Conservation (phyloP, 2,888 invertebrate species). For the Eumerus sabulonum region DNA sequence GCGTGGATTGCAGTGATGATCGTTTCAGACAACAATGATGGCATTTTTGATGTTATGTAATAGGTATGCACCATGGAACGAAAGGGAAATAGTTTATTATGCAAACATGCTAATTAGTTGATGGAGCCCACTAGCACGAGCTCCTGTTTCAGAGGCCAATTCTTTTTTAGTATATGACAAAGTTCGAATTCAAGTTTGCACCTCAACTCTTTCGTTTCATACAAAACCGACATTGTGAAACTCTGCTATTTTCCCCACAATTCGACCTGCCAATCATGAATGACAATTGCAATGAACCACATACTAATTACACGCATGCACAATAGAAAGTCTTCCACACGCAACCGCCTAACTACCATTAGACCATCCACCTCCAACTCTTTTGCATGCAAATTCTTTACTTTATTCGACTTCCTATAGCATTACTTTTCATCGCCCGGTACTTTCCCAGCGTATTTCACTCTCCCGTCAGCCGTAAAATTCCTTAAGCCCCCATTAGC, state of each 20-base stretch:
- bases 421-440: constrained; percentile 46
- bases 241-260: constrained; percentile 16
- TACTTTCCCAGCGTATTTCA: constrained; percentile 29
- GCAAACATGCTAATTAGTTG: no score
- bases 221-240: constrained; percentile 8
- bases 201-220: constrained; percentile 39
- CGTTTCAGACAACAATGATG: constrained; percentile 10
- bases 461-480: constrained; percentile 48
- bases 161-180: no score
- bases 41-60: constrained; percentile 13
- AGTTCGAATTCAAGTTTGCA: constrained; percentile 36
- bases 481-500: constrained; percentile 23
- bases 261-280: constrained; percentile 25
- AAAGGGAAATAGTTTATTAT: no score
- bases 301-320: constrained; percentile 54
- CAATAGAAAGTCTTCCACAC: constrained; percentile 51
- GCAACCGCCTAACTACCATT: constrained; percentile 3
- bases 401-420: constrained; percentile 16
- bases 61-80: not conserved
- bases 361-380: not conserved
- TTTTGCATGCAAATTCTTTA: not conserved
- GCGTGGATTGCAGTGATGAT: constrained; percentile 17
- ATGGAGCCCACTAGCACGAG: no score
- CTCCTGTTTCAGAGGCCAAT: no score
- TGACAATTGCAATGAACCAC: constrained; percentile 41